Conservation (phyloP, 2,113 vertebrate genomes). For the Todiramphus chloris region DNA sequence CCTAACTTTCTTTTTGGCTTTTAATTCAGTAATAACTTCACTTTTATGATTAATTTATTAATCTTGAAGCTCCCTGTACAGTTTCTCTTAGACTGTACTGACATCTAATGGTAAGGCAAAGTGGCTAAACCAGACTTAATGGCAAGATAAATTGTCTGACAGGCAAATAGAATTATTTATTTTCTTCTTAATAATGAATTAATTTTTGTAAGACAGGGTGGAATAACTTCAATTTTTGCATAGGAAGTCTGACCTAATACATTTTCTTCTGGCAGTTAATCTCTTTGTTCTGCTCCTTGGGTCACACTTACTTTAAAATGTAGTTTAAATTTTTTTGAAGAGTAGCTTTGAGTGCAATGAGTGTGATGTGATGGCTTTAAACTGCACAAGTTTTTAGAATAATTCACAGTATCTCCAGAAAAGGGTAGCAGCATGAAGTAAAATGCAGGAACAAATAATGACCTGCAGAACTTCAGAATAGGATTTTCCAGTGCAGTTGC, state of each 20-base stretch:
- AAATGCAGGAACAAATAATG: background rate
- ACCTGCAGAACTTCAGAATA: background rate
- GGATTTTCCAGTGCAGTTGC: background rate
- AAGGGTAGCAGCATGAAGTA: background rate
- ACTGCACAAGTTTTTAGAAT: background rate
- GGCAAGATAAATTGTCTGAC: slow-evolving; percentile 29
- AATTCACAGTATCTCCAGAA: background rate
- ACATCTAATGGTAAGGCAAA: slow-evolving; percentile 71
- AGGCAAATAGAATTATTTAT: background rate
- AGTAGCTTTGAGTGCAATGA: background rate
- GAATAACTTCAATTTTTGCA: background rate
- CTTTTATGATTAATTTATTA: slow-evolving; percentile 26
- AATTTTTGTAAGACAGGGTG: background rate
- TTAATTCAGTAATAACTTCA: background rate
- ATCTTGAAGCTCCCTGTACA: background rate
- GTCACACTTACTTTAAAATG: background rate
- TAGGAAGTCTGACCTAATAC: background rate
- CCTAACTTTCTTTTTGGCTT: background rate
- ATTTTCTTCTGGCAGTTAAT: background rate
- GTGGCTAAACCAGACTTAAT: slow-evolving; percentile 34
- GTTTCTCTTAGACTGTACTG: slow-evolving; percentile 58
- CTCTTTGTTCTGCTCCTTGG: background rate
- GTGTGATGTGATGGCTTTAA: background rate
- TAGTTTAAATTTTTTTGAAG: background rate
- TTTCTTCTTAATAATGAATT: background rate